Evolutionary conservation across 1,140 invertebrate genomes (phyloP), one percentile per base, ranked within the genome.

Genomic region (Sarcophaga bullata): DNA sequence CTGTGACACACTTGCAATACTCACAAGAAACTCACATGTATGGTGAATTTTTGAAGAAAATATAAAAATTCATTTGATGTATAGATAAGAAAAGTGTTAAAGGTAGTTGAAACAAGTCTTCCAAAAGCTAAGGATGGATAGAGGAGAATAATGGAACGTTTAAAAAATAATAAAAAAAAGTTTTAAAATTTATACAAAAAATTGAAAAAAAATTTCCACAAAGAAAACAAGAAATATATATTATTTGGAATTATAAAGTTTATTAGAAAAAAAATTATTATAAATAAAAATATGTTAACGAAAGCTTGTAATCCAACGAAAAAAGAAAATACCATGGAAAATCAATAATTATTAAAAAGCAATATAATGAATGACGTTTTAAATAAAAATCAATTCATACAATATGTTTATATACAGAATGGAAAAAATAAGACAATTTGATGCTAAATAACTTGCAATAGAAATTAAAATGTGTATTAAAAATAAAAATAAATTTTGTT

Each of bases 81-180:
- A 78, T 78, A 78, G 48, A 78, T 50, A 78, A 8, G 73, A 46
- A 73, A 47, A 46, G 13, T 73, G 19, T 7, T 37, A 73, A 78
- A 78, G 19, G 48, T 17, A 78, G 75, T 78, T 78, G 50, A 50
- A 49, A 52, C n/a, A 50, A 19, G 75, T 88, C 87, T 87, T 87
- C 86, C 86, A 87, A 85, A 85, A 85, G 83, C 85, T 87, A 82
- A 84, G 85, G 75, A 78, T 78, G 48, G 19, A 50, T 4, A 19
- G n/a, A 49, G 47, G 73, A 50, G 25, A 73, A 46, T 3, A 54
- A 54, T 11, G 52, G 52, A 54, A 5, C 9, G 15, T 54, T 11
- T 54, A 54, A 73, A 46, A 0, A 73, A 73, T 46, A 73, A 8
- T 11, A 13, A 37, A 46, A 37, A 73, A 15, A 3, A 8, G 47